Conservation (phyloP, 2,888 invertebrate genomes). For the Drosophila histrio region DNA sequence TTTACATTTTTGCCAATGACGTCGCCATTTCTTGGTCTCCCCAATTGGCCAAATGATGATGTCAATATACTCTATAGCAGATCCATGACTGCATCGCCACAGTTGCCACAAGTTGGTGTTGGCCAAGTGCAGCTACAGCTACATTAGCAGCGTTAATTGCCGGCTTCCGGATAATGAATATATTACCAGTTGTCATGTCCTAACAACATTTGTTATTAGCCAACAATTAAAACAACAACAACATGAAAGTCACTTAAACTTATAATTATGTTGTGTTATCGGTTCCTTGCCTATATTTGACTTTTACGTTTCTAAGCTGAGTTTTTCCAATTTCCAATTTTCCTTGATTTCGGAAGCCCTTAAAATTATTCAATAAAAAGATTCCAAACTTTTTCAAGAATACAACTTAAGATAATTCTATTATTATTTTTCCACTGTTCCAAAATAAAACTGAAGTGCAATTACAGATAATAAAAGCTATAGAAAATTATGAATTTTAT, state of each 20-base stretch:
- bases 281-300: not conserved
- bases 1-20: conserved; percentile 76
- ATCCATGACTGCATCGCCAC: conserved; percentile 51
- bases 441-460: too few relatives aligned
- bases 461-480: too few relatives aligned
- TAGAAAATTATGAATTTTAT: too few relatives aligned
- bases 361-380: too few relatives aligned
- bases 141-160: conserved; percentile 44
- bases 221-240: too few relatives aligned
- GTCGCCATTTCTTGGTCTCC: conserved; percentile 58
- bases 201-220: conserved; percentile 40
- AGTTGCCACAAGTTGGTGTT: not conserved
- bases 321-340: too few relatives aligned
- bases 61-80: conserved; percentile 38
- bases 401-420: too few relatives aligned
- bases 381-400: too few relatives aligned
- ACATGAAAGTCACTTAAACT: too few relatives aligned
- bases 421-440: too few relatives aligned
- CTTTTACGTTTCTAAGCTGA: too few relatives aligned
- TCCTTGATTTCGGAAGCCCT: too few relatives aligned
- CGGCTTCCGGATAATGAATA: conserved; percentile 36
- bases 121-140: conserved; percentile 13
- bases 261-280: not conserved
- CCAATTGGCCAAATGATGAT: conserved; percentile 36
- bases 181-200: conserved; percentile 58